These are phyloP conservation scores for Propithecus deckenii DNA, from an alignment of 2,797 vertebrate species.

Conservation along the genomic window DNA sequence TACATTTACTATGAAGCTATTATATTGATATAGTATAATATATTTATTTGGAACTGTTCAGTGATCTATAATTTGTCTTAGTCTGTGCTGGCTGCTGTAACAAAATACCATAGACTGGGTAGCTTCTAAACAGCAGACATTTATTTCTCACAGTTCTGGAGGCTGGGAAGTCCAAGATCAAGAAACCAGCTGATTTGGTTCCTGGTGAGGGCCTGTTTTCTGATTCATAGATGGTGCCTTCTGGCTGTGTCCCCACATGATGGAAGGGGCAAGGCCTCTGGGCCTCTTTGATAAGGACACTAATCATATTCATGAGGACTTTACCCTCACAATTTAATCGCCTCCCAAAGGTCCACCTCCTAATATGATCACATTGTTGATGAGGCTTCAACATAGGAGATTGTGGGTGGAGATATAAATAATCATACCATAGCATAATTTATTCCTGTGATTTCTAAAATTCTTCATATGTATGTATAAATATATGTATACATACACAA, in stretches of 20 bases:
- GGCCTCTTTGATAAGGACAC: accelerated
- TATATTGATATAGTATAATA: not conserved
- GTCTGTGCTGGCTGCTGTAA: not conserved
- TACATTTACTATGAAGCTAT: not conserved
- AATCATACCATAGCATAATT: not conserved
- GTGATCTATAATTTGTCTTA: not conserved
- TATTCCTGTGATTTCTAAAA: not conserved
- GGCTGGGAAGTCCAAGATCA: not conserved
- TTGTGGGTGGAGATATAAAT: no score
- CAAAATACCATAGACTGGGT: not conserved
- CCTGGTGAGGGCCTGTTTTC: not conserved
- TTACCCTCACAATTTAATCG: not conserved
- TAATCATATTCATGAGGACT: not conserved
- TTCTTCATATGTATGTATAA: not conserved
- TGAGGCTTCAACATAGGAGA: not conserved
- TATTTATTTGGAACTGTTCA: not conserved
- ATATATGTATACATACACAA: not conserved
- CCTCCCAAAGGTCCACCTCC: not conserved
- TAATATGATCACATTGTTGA: not conserved
- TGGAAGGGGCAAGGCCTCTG: no score
- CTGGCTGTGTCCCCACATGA: not conserved
- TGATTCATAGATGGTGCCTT: not conserved
- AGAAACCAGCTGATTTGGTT: not conserved
- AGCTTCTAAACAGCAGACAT: not conserved
- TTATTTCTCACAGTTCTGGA: not conserved